phyloP scores from a whole-genome alignment of 2,888 invertebrate species.

The Ennomos erosarius region DNA sequence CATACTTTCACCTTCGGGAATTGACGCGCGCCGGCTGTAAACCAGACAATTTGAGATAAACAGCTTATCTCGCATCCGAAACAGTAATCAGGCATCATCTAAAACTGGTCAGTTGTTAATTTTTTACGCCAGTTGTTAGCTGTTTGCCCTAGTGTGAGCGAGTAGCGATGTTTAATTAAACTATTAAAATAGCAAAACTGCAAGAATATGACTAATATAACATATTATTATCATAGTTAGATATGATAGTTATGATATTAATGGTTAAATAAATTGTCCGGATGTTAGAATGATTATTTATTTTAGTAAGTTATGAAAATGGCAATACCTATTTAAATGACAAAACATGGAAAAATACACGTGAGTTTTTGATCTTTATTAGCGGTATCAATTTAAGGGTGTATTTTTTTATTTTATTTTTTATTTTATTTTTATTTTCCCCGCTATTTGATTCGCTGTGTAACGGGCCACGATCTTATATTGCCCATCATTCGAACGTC shows the following conservation, averaged over 20 bases:
- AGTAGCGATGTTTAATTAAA: constrained; percentile 5
- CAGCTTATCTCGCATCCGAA: constrained; percentile 62
- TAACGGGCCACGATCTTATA: constrained; percentile 31
- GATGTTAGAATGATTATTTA: too few species aligned
- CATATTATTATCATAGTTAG: too few species aligned
- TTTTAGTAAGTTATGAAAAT: too few species aligned
- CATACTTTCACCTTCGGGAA: constrained; percentile 68
- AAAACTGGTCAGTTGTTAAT: constrained; percentile 58
- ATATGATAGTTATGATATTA: too few species aligned
- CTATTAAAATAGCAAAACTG: too few species aligned
- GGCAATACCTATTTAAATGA: too few species aligned
- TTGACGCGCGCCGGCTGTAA: constrained; percentile 56
- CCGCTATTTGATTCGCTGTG: constrained; percentile 22
- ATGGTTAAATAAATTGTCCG: too few species aligned
- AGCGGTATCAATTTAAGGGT: too few species aligned
- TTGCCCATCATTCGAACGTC: constrained; percentile 67
- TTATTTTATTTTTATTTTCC: not conserved
- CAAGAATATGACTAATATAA: too few species aligned
- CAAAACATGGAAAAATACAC: too few species aligned
- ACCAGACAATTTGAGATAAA: constrained; percentile 71
- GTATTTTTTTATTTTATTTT: not conserved
- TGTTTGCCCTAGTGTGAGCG: constrained; percentile 17
- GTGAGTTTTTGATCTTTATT: too few species aligned
- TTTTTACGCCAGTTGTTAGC: constrained; percentile 47
- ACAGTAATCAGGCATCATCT: constrained; percentile 67